phyloP scores from a whole-genome alignment of 2,888 invertebrate genomes.

The Lumbricus terrestris region DNA sequence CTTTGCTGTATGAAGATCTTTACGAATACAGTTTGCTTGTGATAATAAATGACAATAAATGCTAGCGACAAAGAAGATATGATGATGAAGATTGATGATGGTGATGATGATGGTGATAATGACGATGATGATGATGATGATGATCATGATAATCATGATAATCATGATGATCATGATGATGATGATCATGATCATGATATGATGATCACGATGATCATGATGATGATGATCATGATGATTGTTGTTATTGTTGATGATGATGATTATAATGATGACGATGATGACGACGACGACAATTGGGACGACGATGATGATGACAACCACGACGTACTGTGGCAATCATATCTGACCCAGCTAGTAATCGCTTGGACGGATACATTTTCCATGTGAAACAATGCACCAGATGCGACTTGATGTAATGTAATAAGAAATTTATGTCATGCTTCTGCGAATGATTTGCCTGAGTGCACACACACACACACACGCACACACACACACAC shows the following conservation, averaged over 20 bases:
- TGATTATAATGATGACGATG: too few relatives aligned
- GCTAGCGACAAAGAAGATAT: too few relatives aligned
- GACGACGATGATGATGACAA: not conserved
- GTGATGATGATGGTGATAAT: too few relatives aligned
- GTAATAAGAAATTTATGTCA: not conserved
- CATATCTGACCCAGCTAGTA: not conserved
- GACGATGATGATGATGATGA: too few relatives aligned
- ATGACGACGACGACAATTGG: not conserved
- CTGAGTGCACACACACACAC: constrained; percentile 3
- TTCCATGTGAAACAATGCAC: not conserved
- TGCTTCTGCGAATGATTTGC: not conserved
- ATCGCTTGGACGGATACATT: not conserved
- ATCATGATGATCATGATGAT: not conserved
- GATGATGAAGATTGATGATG: not conserved
- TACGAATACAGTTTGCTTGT: not conserved
- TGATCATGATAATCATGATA: too few relatives aligned
- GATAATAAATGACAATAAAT: not conserved
- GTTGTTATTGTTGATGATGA: too few relatives aligned
- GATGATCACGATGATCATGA: too few relatives aligned
- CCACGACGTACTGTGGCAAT: not conserved
- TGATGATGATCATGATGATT: too few relatives aligned
- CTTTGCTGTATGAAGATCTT: not conserved
- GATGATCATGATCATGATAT: too few relatives aligned
- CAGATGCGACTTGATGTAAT: not conserved
- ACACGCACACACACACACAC: too few relatives aligned